These are phyloP conservation scores for Lasioglossum lativentre DNA, from an alignment of 2,888 invertebrate genomes.

Conservation along the genomic window DNA sequence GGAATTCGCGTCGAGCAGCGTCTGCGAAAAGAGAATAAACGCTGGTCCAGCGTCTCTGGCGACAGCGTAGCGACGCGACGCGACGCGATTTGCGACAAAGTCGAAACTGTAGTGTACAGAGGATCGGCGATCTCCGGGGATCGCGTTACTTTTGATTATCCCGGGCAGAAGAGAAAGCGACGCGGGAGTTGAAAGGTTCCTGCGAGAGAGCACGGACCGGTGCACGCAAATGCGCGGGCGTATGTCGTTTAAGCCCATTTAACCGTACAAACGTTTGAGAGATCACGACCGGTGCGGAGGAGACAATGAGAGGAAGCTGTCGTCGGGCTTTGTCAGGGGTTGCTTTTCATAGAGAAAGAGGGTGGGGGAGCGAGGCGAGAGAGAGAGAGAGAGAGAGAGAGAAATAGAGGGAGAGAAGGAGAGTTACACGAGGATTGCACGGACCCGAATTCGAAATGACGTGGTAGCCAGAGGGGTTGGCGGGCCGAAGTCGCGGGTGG, in stretches of 20 bases:
- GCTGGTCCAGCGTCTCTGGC: background rate
- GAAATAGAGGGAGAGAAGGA: conserved; percentile 23
- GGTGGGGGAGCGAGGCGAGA: conserved; percentile 32
- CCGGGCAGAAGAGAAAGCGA: conserved; percentile 41
- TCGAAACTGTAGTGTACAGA: conserved; percentile 17
- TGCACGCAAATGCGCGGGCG: conserved; percentile 65
- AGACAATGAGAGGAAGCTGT: conserved; percentile 80
- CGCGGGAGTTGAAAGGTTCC: conserved; percentile 57
- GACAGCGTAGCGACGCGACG: background rate
- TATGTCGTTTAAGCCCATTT: conserved; percentile 73
- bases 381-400: background rate
- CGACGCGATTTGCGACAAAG: conserved; percentile 27
- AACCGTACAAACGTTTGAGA: conserved; percentile 69
- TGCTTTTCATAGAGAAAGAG: conserved; percentile 68
- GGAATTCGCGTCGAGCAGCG: background rate
- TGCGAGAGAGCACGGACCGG: conserved; percentile 55
- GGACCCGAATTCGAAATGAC: conserved; percentile 60
- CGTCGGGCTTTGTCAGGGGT: conserved; percentile 76
- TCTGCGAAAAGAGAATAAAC: background rate
- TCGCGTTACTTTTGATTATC: conserved; percentile 68
- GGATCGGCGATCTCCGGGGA: conserved; percentile 58
- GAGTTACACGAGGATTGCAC: conserved; percentile 62
- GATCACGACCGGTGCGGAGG: conserved; percentile 63
- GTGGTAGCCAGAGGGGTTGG: conserved; percentile 71
- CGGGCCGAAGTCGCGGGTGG: conserved; percentile 59